Percentiles rank a stretch among this genome's conserved stretches.
Conservation (phyloP, 2,113 vertebrate genomes). For the Hucho hucho region DNA sequence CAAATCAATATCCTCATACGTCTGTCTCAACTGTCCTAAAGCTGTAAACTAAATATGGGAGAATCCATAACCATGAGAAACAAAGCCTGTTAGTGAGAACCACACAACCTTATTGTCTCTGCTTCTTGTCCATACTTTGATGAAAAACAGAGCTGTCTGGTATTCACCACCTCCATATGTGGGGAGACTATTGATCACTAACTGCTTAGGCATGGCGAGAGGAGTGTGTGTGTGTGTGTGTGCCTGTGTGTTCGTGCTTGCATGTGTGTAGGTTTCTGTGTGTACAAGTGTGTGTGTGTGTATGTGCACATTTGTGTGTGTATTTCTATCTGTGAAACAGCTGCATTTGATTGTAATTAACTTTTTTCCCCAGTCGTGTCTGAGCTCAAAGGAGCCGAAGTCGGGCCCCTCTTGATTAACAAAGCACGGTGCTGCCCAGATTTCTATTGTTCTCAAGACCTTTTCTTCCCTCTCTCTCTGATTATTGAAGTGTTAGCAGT, state of each 20-base stretch:
- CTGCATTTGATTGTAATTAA: slow-evolving; percentile 65
- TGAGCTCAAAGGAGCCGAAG: slow-evolving; percentile 49
- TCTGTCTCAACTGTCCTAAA: background rate
- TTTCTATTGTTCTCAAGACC: slow-evolving; percentile 60
- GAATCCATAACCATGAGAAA: background rate
- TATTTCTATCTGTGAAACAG: slow-evolving; percentile 39
- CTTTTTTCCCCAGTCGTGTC: slow-evolving; percentile 53
- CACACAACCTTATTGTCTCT: background rate
- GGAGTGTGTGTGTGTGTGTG: background rate
- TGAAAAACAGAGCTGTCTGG: slow-evolving; percentile 35
- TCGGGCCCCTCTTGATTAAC: slow-evolving; percentile 58
- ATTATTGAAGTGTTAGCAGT: slow-evolving; percentile 40
- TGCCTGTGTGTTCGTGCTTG: background rate
- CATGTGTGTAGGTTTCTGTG: background rate
- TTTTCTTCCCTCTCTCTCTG: slow-evolving; percentile 6
- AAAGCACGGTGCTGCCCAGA: slow-evolving; percentile 50
- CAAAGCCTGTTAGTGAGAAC: background rate
- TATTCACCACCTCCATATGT: slow-evolving; percentile 43
- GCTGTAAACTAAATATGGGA: background rate
- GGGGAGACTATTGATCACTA: slow-evolving; percentile 59
- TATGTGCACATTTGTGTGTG: slow-evolving; percentile 1
- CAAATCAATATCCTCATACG: background rate
- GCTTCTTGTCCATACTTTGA: slow-evolving; percentile 36
- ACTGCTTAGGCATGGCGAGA: background rate
- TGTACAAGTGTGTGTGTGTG: slow-evolving; percentile 16